A percentile compares a stretch with the other conserved stretches of the same genome.
phyloP scores from a whole-genome alignment of 1,140 invertebrate species.

The Megathymus violae region DNA sequence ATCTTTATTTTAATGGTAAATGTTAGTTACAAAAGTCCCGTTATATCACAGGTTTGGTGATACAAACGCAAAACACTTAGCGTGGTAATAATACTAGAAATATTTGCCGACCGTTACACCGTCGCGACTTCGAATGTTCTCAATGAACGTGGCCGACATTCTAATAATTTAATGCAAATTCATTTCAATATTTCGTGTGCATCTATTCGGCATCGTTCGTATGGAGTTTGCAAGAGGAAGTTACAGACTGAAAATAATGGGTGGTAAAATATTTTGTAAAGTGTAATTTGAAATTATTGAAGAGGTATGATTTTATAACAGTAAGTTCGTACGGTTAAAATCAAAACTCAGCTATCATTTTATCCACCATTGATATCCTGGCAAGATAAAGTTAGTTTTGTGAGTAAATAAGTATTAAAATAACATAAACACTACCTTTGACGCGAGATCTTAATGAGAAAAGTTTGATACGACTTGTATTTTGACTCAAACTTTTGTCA shows the following conservation, averaged over 20 bases:
- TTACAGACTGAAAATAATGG: background rate
- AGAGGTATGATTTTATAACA: background rate
- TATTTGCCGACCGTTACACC: slow-evolving; percentile 61
- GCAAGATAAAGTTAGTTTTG: slow-evolving; percentile 54
- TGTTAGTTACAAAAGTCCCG: background rate
- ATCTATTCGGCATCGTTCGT: slow-evolving; percentile 29
- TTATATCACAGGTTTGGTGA: slow-evolving; percentile 12
- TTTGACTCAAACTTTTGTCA: slow-evolving; percentile 79
- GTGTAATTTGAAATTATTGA: slow-evolving; percentile 1
- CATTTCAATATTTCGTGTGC: slow-evolving; percentile 42
- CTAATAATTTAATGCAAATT: slow-evolving; percentile 56
- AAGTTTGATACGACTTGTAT: slow-evolving; percentile 79
- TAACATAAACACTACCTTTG: slow-evolving; percentile 78
- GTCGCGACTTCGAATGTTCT: slow-evolving; percentile 62
- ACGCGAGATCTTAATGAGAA: slow-evolving; percentile 79
- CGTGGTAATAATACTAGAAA: slow-evolving; percentile 58
- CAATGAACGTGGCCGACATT: slow-evolving; percentile 62
- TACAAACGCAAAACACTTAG: slow-evolving; percentile 42
- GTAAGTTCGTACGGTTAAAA: background rate
- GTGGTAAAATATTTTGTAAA: background rate
- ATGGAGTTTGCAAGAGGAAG: slow-evolving; percentile 16
- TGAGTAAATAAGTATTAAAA: slow-evolving; percentile 65
- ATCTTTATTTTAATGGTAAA: no score
- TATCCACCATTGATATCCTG: slow-evolving; percentile 23
- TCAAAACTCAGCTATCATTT: background rate